phyloP scores from a whole-genome alignment of 2,797 vertebrate species.

The Coregonus suidteri region DNA sequence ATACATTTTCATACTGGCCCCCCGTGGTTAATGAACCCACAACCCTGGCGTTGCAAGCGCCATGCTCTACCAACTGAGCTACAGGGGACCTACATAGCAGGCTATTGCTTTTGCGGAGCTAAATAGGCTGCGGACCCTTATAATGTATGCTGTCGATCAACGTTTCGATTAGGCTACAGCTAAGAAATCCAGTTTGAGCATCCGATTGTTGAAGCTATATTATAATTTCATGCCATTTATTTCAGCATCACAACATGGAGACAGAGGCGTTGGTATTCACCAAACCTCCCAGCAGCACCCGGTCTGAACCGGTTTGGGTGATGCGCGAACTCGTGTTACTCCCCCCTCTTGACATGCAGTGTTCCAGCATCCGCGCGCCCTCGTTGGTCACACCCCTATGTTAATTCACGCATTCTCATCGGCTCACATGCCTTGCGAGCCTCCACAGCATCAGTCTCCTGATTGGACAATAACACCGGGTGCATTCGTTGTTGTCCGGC shows the following conservation, averaged over 20 bases:
- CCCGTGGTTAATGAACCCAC: too few species aligned
- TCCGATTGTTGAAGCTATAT: slow-evolving; percentile 17
- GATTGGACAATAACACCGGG: slow-evolving; percentile 38
- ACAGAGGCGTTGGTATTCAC: slow-evolving; percentile 54
- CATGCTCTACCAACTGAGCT: too few species aligned
- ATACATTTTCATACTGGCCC: too few species aligned
- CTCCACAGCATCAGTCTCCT: slow-evolving; percentile 51
- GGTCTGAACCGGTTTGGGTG: slow-evolving; percentile 83
- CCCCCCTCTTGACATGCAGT: slow-evolving; percentile 53
- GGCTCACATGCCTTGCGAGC: slow-evolving; percentile 42
- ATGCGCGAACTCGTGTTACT: slow-evolving; percentile 69
- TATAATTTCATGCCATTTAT: slow-evolving; percentile 58
- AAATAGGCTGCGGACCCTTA: too few species aligned
- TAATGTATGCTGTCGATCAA: background rate
- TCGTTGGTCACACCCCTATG: slow-evolving; percentile 19
- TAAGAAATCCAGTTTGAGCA: background rate
- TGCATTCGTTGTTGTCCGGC: background rate
- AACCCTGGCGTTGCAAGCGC: too few species aligned
- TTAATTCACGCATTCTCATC: slow-evolving; percentile 45
- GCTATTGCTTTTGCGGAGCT: too few species aligned
- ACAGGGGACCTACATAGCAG: too few species aligned
- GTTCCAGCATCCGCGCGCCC: slow-evolving; percentile 54
- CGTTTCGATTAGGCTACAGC: background rate
- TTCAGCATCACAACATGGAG: slow-evolving; percentile 49
- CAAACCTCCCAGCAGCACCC: slow-evolving; percentile 64